Percentiles rank a stretch among this genome's conserved stretches.
Conservation (phyloP, 2,888 invertebrate species). For the Arenicola marina region DNA sequence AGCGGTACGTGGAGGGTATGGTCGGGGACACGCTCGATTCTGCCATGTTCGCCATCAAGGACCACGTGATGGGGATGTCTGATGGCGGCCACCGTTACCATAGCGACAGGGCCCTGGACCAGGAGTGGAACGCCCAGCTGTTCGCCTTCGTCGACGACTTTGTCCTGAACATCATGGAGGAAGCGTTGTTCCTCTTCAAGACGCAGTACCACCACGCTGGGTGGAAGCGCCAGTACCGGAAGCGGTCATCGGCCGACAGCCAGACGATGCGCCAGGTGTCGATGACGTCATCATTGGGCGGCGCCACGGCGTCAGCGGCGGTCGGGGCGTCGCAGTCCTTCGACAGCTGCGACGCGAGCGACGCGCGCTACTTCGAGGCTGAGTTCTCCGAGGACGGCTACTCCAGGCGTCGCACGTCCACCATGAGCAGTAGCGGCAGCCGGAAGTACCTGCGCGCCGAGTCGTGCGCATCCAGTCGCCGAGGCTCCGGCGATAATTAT, state of each 20-base stretch:
- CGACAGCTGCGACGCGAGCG: no score
- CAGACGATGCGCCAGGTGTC: neutral
- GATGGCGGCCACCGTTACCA: neutral
- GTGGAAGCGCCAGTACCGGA: neutral
- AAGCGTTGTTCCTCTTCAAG: constrained; percentile 8
- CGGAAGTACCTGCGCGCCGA: neutral
- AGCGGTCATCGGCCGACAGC: neutral
- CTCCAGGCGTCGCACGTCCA: neutral
- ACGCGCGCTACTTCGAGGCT: neutral
- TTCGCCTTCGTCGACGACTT: constrained; percentile 14
- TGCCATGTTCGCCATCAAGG: neutral
- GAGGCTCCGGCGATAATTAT: constrained; percentile 5
- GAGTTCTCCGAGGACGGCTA: neutral
- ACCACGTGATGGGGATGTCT: neutral
- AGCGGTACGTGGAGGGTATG: neutral
- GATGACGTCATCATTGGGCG: neutral
- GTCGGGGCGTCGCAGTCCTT: neutral
- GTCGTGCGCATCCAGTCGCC: neutral
- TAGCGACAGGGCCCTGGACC: constrained; percentile 5
- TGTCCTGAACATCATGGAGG: constrained; percentile 13
- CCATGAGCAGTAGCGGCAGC: neutral
- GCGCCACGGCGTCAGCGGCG: neutral
- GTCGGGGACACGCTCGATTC: neutral
- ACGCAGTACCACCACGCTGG: neutral
- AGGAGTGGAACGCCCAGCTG: constrained; percentile 2